phyloP scores from a whole-genome alignment of 2,888 invertebrate species.

The Hypercompe scribonia region DNA sequence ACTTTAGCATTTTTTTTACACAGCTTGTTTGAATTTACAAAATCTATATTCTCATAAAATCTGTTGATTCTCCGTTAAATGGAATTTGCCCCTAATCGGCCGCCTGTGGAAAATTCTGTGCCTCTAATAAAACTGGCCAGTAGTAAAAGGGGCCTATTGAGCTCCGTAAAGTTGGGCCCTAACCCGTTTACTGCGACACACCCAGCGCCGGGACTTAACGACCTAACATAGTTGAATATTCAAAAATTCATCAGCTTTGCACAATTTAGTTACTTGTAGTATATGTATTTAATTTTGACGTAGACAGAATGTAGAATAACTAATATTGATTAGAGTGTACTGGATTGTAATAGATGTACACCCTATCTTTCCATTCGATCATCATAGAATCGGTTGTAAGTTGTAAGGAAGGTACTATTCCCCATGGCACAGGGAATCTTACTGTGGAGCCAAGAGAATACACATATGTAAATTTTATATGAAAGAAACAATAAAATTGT shows the following conservation, averaged over 20 bases:
- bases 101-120: slow-evolving; percentile 8
- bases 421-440: too few species aligned
- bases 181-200: slow-evolving; percentile 21
- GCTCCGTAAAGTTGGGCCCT: slow-evolving; percentile 12
- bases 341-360: neutral
- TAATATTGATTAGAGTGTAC: neutral
- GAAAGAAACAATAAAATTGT: too few species aligned
- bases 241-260: slow-evolving; percentile 31
- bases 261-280: slow-evolving; percentile 8
- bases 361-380: neutral
- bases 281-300: slow-evolving; percentile 1
- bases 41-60: slow-evolving; percentile 3
- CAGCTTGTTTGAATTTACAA: neutral
- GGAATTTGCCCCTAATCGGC: slow-evolving; percentile 6
- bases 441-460: too few species aligned
- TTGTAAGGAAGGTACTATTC: neutral
- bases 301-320: neutral
- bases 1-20: neutral
- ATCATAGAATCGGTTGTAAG: neutral
- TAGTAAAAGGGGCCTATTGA: slow-evolving; percentile 16
- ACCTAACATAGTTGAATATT: slow-evolving; percentile 33
- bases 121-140: slow-evolving; percentile 17
- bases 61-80: neutral
- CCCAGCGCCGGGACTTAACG: slow-evolving; percentile 21
- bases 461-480: too few species aligned